These are phyloP conservation scores for Umimayanthus kanabou DNA, from an alignment of 92 coral and sea anemone species.

Conservation along the genomic window DNA sequence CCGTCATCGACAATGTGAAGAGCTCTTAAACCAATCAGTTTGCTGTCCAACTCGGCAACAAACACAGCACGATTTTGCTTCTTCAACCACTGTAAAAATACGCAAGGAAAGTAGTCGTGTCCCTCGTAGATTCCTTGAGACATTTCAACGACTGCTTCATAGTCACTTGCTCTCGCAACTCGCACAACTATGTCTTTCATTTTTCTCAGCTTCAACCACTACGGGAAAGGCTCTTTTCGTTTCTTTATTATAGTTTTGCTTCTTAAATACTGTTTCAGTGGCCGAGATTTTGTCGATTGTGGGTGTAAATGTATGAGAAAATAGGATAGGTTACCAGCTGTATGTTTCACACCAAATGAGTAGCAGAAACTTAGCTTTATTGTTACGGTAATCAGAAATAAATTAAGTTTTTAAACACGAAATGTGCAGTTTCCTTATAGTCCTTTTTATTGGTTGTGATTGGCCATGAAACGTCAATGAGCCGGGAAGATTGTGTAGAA, in stretches of 20 bases:
- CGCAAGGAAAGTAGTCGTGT: slow-evolving; percentile 90
- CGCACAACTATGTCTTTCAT: slow-evolving; percentile 82
- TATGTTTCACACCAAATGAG: slow-evolving; percentile 10
- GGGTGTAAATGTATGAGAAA: slow-evolving; percentile 38
- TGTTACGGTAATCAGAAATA: slow-evolving; percentile 34
- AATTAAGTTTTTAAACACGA: not conserved
- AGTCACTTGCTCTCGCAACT: slow-evolving; percentile 69
- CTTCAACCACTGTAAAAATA: slow-evolving; percentile 78
- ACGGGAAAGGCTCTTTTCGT: not conserved
- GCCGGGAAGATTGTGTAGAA: not conserved
- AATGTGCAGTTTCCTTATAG: not conserved
- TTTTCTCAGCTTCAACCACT: not conserved
- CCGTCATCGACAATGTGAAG: slow-evolving; percentile 87
- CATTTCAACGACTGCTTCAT: slow-evolving; percentile 74
- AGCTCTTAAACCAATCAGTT: slow-evolving; percentile 85
- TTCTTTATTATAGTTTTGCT: not conserved
- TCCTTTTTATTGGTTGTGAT: not conserved
- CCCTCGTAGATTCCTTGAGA: slow-evolving; percentile 90
- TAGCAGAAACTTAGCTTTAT: not conserved
- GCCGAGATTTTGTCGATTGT: slow-evolving; percentile 15
- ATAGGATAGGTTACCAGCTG: slow-evolving; percentile 21
- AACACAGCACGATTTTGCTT: slow-evolving; percentile 69
- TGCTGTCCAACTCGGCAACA: slow-evolving; percentile 77
- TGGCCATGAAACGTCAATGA: slow-evolving; percentile 11
- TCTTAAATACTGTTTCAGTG: slow-evolving; percentile 26